Evolutionary conservation across 2,797 vertebrate species (phyloP), one percentile per base, ranked within the genome.

Genomic region (Urocyon cinereoargenteus): DNA sequence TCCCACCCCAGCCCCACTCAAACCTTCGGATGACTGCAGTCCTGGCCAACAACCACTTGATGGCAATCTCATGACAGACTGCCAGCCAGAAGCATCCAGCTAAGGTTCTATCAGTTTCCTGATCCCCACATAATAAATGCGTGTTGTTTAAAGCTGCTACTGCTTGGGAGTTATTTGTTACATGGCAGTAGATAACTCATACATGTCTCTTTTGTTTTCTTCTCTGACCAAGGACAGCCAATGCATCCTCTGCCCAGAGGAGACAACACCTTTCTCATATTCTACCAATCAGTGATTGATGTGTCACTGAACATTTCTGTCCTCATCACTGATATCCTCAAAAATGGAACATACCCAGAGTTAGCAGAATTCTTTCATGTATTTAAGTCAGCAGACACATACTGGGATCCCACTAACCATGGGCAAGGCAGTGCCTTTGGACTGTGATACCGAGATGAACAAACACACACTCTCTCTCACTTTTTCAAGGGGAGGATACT

Each of bases 41-140:
- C 11, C 26, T 11, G 16, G 26, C 18, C 0, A 0, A 24, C 15
- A 6, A 22, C 2, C 28, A 26, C n/a, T n/a, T 70, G 13, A 40
- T 22, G 22, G 3, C 4, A 59, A 7, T 31, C 16, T 31, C 34
- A 2, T 0, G 14, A 45, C 24, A 89, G 61, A 95, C 12, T 6
- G 22, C 19, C 49, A 92, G 49, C n/a, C 55, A 57, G 14, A 61
- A 40, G 55, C 36, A n/a, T 14, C 75, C 57, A 53, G 31, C 10
- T 61, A n/a, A 91, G 9, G 51, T 31, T 5, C 28, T 18, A 18
- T 6, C 45, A 62, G 57, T 49, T 73, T 34, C 45, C 62, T 16
- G 49, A 73, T 34, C 34, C 34, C 45, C 34, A 31, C 9, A 70
- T 24, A 36, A 61, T 22, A 24, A n/a, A 16, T 21, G 14, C 28